phyloP scores from a whole-genome alignment of 2,797 vertebrate species.

The Chiroxiphia lanceolata region DNA sequence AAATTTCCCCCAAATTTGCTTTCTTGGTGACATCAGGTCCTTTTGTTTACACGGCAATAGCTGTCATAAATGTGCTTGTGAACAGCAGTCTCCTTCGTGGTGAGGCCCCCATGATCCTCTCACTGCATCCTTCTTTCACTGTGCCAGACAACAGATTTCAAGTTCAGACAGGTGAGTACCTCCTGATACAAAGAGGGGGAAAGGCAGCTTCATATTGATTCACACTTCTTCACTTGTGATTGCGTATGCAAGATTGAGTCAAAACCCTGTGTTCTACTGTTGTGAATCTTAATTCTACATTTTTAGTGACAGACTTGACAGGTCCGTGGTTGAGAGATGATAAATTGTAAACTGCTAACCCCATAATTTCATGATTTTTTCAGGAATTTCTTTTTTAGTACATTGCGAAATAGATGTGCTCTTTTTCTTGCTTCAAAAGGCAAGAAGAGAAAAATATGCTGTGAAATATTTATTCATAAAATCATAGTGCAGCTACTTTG shows the following conservation, averaged over 20 bases:
- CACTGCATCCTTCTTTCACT: conserved; percentile 79
- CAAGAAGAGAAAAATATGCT: not conserved
- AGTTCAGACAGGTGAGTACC: conserved; percentile 87
- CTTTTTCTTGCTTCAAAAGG: not conserved
- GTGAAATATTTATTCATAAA: not conserved
- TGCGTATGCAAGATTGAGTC: not conserved
- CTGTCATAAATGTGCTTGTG: conserved; percentile 86
- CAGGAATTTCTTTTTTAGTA: not conserved
- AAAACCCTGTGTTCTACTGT: not conserved
- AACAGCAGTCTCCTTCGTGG: conserved; percentile 76
- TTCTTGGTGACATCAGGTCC: conserved; percentile 92
- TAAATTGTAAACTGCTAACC: not conserved
- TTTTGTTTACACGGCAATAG: conserved; percentile 89
- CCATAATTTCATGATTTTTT: not conserved
- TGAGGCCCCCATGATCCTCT: conserved; percentile 76
- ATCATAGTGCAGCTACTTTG: not conserved
- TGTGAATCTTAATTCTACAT: not conserved
- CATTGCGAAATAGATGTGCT: fast-evolving
- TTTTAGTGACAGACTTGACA: not conserved
- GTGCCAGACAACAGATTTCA: conserved; percentile 86
- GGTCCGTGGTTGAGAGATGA: not conserved
- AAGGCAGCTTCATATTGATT: not conserved
- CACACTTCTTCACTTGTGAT: not conserved
- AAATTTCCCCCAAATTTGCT: conserved; percentile 84
- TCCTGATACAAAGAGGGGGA: not conserved